These are phyloP conservation scores for Podocnemis expansa DNA, from an alignment of 2,113 vertebrate genomes.

Conservation along the genomic window DNA sequence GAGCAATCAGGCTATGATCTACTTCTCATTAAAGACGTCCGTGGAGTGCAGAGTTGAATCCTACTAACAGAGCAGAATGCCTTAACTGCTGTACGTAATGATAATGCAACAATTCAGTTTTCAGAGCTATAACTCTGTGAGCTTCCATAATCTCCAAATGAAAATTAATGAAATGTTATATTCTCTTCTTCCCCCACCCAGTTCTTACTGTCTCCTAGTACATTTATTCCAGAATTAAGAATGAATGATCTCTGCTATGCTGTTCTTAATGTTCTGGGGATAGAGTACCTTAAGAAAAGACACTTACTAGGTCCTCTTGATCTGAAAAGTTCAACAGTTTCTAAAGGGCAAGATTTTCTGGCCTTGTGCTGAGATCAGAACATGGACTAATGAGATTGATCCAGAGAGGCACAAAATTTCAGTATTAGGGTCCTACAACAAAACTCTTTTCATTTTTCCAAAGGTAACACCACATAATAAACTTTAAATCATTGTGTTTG, in stretches of 20 bases:
- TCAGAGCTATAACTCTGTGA: background rate
- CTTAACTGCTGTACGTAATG: background rate
- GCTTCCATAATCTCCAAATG: background rate
- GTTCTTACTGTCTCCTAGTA: background rate
- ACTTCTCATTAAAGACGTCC: background rate
- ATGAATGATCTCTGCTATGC: background rate
- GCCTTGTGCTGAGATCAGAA: background rate
- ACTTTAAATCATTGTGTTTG: background rate
- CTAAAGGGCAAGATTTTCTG: background rate
- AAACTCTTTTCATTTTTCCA: background rate
- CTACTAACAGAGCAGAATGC: background rate
- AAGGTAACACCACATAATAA: background rate
- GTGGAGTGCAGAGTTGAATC: background rate
- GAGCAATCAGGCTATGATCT: background rate
- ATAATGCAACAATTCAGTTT: background rate
- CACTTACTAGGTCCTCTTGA: background rate
- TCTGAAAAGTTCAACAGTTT: background rate
- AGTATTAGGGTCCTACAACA: background rate
- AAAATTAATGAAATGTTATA: background rate
- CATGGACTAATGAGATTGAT: background rate
- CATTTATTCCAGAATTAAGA: background rate
- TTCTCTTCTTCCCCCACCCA: background rate
- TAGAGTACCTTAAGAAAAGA: background rate
- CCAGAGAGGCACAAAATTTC: background rate
- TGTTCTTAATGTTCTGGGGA: background rate